Evolutionary conservation across 2,888 invertebrate genomes (phyloP), one percentile per base, ranked within the genome.

Genomic region (Hermodice carunculata): DNA sequence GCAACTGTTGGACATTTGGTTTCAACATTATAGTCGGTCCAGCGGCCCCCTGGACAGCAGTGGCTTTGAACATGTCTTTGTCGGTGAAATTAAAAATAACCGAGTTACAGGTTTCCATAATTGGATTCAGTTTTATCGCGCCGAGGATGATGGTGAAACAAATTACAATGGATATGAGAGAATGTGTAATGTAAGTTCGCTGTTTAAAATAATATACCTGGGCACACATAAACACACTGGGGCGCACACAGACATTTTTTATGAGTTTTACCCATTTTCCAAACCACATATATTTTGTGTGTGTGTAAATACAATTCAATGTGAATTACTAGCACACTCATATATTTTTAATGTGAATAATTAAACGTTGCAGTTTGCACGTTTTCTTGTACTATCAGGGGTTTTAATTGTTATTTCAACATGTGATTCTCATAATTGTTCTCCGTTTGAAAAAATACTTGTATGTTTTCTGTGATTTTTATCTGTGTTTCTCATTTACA

Each of bases 41-140:
- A 93, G 32, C 89, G 90, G 76, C 3, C 90, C 90, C 81, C 90
- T 93, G 26, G 93, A 95, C 66, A 95, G 96, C 76, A 93, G 93
- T 42, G 96, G 95, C 1, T 96, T 96, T 81, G 96, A 97, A 85
- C 96, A 97, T 80, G 91, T 95, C 26, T 95, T 96, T 85, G 90
- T 96, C 2, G 93, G 94, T 0, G 96, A 97, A 88, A 88, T 93
- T 0, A 94, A 93, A 84, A 91, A 91, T 75, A 90, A 90, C 46
- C 26, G 40, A 17, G 91, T 96, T 28, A 91, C 87, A 82, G 96
- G 96, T 8, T 88, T 96, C 70, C 96, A 97, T 85, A 95, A 94
- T 84, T 96, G 96, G 96, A 88, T 96, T 32, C 93, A 93, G 85
- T 94, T 94, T 78, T 89, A 91, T 61, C 89, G 90, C 64, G 92